These are phyloP conservation scores for Cololabis saira DNA, from an alignment of 2,113 vertebrate species.

Conservation along the genomic window DNA sequence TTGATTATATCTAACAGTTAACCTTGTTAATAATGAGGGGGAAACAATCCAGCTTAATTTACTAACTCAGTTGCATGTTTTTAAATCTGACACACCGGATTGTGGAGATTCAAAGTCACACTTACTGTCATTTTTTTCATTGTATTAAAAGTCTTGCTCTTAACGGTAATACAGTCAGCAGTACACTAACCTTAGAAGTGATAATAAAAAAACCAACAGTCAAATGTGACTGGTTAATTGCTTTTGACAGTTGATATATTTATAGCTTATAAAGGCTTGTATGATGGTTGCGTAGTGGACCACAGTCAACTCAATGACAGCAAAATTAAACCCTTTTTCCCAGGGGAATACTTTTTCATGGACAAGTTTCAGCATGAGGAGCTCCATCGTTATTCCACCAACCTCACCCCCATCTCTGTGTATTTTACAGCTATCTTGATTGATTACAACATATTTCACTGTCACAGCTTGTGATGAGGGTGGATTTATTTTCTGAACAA, in stretches of 20 bases:
- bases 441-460: slow-evolving; percentile 72
- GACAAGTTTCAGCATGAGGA: slow-evolving; percentile 67
- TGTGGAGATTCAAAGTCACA: too few relatives aligned
- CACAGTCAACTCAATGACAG: not conserved
- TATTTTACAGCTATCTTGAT: slow-evolving; percentile 60
- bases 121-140: not conserved
- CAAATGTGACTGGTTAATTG: too few relatives aligned
- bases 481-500: slow-evolving; percentile 58
- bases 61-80: too few relatives aligned
- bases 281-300: too few relatives aligned
- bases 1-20: not conserved
- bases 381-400: slow-evolving; percentile 30
- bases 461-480: slow-evolving; percentile 61
- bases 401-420: slow-evolving; percentile 44
- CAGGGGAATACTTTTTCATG: slow-evolving; percentile 50
- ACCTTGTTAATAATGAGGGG: not conserved
- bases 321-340: slow-evolving; percentile 33
- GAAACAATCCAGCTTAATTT: too few relatives aligned
- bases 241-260: too few relatives aligned
- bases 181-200: too few relatives aligned
- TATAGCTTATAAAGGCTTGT: too few relatives aligned
- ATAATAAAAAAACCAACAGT: too few relatives aligned
- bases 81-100: too few relatives aligned
- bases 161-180: too few relatives aligned
- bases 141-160: not conserved